Base-by-base conservation (phyloP, 2,797 vertebrate genomes). In the Onychomys arenicola region DNA sequence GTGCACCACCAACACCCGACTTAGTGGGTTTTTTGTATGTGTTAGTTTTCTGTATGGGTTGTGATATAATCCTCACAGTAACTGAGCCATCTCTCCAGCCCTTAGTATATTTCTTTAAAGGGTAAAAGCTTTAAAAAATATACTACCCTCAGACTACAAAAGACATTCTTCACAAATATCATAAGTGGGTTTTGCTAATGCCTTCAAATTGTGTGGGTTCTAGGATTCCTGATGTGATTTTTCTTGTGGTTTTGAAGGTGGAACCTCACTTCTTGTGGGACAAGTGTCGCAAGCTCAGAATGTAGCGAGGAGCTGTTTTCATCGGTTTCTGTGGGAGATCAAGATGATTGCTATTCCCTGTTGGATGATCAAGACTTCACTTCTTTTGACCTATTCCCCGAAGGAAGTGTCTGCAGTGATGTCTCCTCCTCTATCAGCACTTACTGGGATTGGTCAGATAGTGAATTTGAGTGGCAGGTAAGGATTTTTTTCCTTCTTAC, bases 391-490 rank as follows among this genome's bases (percentile, higher is more conserved):
- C 98, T 99, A 93, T 99, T 99, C 98, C 99, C 99, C 0, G 99
- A 99, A 97, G 99, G 99, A 23, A 99, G 99, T 1, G 99, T 99
- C 76, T 99, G 99, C 99, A 99, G 99, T 14, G 99, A 99, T 63
- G 99, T 99, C 43, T 99, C 99, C 4, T 99, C 99, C 27, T 99
- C 99, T 69, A 99, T 99, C 98, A 99, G 99, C 98, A 99, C 99
- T 0, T 99, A 99, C 89, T 99, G 99, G 99, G 99, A 99, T 98
- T 99, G 99, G 99, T 99, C 99, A 34, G 99, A 99, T 98, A 99
- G 99, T 0, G 99, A 99, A 97, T 99, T 99, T 98, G 99, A 99
- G 97, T 99, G 99, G 99, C 99, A 99, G 99, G 99, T 99, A 98
- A 97, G 98, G 92, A 84, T 61, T 84, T 82, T 19, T 13, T 82